These are phyloP conservation scores for Phymatocera aterrima DNA, from an alignment of 2,888 invertebrate genomes.

Conservation along the genomic window DNA sequence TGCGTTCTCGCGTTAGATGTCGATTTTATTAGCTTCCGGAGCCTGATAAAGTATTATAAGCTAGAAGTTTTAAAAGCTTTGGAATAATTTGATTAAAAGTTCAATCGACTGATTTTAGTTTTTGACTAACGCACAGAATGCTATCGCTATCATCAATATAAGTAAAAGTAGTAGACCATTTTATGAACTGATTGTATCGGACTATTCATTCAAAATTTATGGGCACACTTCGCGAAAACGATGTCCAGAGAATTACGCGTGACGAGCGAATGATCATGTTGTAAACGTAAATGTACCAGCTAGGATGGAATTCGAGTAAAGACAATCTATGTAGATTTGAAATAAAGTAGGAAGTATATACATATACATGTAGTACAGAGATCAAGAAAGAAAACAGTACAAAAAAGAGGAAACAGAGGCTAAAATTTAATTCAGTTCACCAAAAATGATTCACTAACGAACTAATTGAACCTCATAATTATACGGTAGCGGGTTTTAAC, in stretches of 20 bases:
- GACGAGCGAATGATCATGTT: background rate
- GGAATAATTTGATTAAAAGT: background rate
- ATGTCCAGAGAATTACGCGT: background rate
- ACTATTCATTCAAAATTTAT: background rate
- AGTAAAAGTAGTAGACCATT: background rate
- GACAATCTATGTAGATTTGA: background rate
- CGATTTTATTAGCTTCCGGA: background rate
- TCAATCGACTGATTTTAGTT: background rate
- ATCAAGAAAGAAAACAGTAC: background rate
- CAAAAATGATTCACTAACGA: conserved; percentile 30
- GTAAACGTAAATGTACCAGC: background rate
- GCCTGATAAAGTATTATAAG: too few species aligned
- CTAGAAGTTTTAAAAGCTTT: too few species aligned
- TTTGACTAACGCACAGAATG: background rate
- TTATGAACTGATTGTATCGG: background rate
- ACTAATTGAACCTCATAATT: conserved; percentile 4
- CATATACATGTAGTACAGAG: background rate
- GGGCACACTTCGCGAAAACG: background rate
- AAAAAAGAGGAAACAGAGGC: background rate
- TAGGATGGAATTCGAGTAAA: background rate
- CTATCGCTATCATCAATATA: too few species aligned
- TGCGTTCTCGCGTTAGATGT: background rate
- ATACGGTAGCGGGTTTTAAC: conserved; percentile 14
- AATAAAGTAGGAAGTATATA: background rate
- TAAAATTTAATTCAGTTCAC: background rate